These are phyloP conservation scores for Coregonus clupeaformis DNA, from an alignment of 2,113 vertebrate species.

Conservation along the genomic window DNA sequence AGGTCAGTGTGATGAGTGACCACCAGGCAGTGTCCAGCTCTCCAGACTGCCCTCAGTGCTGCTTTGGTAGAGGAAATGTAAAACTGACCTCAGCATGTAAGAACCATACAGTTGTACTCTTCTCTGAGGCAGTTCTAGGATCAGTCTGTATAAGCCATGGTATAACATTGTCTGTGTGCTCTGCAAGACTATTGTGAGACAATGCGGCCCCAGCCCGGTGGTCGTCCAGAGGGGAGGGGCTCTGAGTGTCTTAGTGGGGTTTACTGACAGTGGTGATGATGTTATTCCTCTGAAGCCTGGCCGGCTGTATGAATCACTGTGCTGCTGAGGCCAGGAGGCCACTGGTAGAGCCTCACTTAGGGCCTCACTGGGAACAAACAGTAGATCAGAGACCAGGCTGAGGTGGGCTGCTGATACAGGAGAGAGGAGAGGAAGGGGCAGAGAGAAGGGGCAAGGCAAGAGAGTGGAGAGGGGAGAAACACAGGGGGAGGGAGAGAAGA, in stretches of 20 bases:
- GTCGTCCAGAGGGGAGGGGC: conserved; percentile 23
- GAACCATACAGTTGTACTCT: too few species aligned
- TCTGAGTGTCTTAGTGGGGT: conserved; percentile 37
- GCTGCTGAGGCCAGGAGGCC: background rate
- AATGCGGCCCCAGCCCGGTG: background rate
- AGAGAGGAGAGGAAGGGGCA: background rate
- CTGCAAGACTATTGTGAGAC: too few species aligned
- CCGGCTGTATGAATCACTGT: background rate
- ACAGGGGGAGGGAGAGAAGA: conserved; percentile 18
- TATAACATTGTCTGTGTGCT: too few species aligned
- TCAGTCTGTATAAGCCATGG: too few species aligned
- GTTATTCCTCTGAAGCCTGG: conserved; percentile 50
- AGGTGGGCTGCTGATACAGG: conserved; percentile 34
- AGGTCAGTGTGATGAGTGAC: too few species aligned
- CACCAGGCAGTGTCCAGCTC: too few species aligned
- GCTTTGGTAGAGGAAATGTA: too few species aligned
- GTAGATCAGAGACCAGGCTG: too few species aligned
- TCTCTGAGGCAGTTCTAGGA: too few species aligned
- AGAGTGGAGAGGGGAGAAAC: background rate
- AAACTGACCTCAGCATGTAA: too few species aligned
- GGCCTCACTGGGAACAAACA: conserved; percentile 15
- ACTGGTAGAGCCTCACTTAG: too few species aligned
- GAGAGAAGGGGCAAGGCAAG: conserved; percentile 1
- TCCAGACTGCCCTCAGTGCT: too few species aligned
- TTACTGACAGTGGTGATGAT: conserved; percentile 70